phyloP scores from a whole-genome alignment of 2,888 invertebrate species.

The Malacosoma neustria region DNA sequence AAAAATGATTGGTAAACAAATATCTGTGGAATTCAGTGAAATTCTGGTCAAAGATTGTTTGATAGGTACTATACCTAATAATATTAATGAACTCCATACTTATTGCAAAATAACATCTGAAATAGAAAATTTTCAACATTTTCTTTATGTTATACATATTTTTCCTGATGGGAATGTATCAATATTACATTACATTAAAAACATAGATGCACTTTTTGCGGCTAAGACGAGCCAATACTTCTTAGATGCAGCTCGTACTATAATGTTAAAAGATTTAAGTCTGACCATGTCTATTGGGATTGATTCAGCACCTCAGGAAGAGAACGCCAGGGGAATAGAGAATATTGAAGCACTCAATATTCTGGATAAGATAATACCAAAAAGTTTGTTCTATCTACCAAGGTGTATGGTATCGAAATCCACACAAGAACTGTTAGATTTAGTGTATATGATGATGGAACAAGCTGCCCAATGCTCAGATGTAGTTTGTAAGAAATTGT shows the following conservation, averaged over 20 bases:
- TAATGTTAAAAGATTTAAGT: constrained; percentile 89
- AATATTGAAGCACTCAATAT: constrained; percentile 50
- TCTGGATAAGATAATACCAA: constrained; percentile 53
- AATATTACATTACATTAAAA: constrained; percentile 80
- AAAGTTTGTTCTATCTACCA: constrained; percentile 64
- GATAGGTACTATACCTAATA: constrained; percentile 83
- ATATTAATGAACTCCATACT: constrained; percentile 79
- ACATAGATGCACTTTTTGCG: constrained; percentile 84
- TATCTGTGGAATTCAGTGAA: constrained; percentile 76
- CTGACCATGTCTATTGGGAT: constrained; percentile 77
- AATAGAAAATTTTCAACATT: constrained; percentile 79
- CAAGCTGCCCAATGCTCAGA: constrained; percentile 78
- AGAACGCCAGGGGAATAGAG: constrained; percentile 8
- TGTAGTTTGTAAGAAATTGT: constrained; percentile 77
- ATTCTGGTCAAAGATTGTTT: constrained; percentile 83
- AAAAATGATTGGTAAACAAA: constrained; percentile 69
- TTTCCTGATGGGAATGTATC: constrained; percentile 70
- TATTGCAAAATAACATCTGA: constrained; percentile 78
- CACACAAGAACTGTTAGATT: constrained; percentile 76
- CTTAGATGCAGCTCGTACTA: constrained; percentile 77
- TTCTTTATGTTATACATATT: constrained; percentile 75
- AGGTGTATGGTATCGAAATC: constrained; percentile 77
- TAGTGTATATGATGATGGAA: constrained; percentile 78
- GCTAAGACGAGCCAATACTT: constrained; percentile 84
- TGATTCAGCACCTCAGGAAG: constrained; percentile 42